These are phyloP conservation scores for Trogon melanurus DNA, from an alignment of 2,113 vertebrate genomes.

Conservation along the genomic window DNA sequence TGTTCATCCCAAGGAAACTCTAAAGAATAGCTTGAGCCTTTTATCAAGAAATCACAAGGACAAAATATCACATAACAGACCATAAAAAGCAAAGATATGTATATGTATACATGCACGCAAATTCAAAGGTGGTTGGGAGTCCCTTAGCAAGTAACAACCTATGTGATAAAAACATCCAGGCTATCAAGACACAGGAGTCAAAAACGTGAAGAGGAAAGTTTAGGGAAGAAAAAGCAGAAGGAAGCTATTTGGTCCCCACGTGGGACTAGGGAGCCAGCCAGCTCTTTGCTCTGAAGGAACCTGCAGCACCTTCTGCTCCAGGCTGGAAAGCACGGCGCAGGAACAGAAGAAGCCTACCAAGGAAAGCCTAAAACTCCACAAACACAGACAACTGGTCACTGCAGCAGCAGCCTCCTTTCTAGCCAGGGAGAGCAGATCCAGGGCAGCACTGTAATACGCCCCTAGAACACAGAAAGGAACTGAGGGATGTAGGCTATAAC, in stretches of 20 bases:
- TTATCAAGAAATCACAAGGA: background rate
- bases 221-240: background rate
- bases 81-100: background rate
- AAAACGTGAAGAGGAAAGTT: background rate
- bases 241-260: accelerated
- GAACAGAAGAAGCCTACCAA: background rate
- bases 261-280: background rate
- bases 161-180: background rate
- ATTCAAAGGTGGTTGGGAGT: background rate
- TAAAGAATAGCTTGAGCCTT: background rate
- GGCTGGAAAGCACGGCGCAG: background rate
- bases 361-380: background rate
- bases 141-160: background rate
- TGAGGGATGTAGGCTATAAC: background rate
- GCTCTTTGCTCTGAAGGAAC: background rate
- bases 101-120: background rate
- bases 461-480: background rate
- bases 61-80: background rate
- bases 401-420: background rate
- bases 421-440: background rate
- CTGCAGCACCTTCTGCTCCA: background rate
- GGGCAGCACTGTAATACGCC: accelerated
- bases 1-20: background rate
- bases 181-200: background rate
- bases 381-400: background rate